These are phyloP conservation scores for Labrus mixtus DNA, from an alignment of 2,113 vertebrate species.

Conservation along the genomic window DNA sequence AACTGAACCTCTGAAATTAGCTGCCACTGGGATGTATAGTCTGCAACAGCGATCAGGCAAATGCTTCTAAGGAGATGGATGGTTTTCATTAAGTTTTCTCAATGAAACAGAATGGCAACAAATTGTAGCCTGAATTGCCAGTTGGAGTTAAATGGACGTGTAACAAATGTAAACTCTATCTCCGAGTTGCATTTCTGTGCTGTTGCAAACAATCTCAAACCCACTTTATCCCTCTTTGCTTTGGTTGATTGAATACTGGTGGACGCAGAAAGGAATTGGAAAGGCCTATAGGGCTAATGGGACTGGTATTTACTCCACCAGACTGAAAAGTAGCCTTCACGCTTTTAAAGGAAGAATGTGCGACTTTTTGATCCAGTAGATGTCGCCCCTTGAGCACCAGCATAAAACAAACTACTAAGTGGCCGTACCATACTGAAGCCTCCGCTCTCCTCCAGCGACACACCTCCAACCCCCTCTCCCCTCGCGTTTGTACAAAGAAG, in stretches of 20 bases:
- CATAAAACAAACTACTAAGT: too few species aligned
- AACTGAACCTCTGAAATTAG: constrained; percentile 61
- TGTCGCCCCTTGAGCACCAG: too few species aligned
- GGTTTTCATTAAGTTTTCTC: constrained; percentile 71
- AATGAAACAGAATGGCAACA: constrained; percentile 57
- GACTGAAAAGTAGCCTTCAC: too few species aligned
- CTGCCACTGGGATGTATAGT: constrained; percentile 60
- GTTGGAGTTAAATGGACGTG: constrained; percentile 60
- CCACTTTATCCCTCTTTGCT: constrained; percentile 8
- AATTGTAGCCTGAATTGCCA: constrained; percentile 40
- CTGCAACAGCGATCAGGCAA: constrained; percentile 54
- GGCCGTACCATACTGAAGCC: too few species aligned
- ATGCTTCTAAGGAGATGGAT: constrained; percentile 58
- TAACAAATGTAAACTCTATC: constrained; percentile 37
- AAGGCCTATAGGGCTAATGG: too few species aligned
- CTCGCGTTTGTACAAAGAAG: too few species aligned
- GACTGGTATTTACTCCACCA: too few species aligned
- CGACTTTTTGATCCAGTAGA: too few species aligned
- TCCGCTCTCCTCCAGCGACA: too few species aligned
- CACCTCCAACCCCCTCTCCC: too few species aligned
- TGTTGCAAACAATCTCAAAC: constrained; percentile 25
- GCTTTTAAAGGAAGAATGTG: too few species aligned
- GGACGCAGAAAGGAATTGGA: neutral
- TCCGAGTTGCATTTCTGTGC: constrained; percentile 13
- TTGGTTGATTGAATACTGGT: constrained; percentile 17